phyloP scores from a whole-genome alignment of 2,113 vertebrate genomes.

The Bettongia penicillata region DNA sequence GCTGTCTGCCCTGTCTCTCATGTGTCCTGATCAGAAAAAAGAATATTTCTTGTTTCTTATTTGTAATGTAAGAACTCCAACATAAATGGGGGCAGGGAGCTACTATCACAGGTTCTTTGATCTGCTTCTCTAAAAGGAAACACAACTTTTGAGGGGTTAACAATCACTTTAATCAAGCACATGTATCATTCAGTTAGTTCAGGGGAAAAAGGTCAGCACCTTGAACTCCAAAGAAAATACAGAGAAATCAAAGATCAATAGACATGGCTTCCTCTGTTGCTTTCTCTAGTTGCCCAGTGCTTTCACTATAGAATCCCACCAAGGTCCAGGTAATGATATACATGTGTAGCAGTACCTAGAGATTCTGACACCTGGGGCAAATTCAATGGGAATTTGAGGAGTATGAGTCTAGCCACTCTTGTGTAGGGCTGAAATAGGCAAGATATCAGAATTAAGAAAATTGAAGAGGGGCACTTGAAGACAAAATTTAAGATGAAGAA shows the following conservation, averaged over 20 bases:
- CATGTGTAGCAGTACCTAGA: background rate
- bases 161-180: no score
- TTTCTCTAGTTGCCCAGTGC: background rate
- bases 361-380: background rate
- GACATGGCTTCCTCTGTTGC: background rate
- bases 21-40: background rate
- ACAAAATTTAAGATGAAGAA: background rate
- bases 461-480: background rate
- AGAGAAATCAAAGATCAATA: no score
- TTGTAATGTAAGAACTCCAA: no score
- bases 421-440: background rate
- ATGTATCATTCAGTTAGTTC: no score
- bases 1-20: background rate
- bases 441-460: background rate
- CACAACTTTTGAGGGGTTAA: no score
- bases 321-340: background rate
- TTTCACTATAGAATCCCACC: background rate
- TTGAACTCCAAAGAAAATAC: no score
- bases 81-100: no score
- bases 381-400: background rate
- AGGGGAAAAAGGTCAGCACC: no score
- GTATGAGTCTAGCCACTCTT: background rate
- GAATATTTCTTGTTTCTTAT: background rate
- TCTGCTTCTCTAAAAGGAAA: no score
- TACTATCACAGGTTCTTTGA: no score